Percentiles rank a stretch among this genome's conserved stretches.
phyloP scores from a whole-genome alignment of 1,140 invertebrate species.

The Elysia chlorotica region DNA sequence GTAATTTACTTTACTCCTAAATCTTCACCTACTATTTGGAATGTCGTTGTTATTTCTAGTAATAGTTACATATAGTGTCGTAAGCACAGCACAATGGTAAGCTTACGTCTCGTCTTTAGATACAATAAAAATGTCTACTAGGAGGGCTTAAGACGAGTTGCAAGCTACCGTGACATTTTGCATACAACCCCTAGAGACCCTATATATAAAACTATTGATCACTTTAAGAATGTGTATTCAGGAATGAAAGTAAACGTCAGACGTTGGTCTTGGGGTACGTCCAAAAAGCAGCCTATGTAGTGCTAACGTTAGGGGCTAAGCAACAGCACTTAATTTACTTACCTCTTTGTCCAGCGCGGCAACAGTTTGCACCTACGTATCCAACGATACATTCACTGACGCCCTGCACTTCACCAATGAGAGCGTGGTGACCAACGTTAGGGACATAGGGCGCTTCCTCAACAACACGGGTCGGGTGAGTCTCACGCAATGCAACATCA shows the following conservation, averaged over 20 bases:
- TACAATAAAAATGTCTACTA: too few species aligned
- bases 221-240: too few species aligned
- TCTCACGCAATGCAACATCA: background rate
- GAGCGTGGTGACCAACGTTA: background rate
- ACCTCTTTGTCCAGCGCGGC: background rate
- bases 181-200: background rate
- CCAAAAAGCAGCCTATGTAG: background rate
- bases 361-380: background rate
- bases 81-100: too few species aligned
- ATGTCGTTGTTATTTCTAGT: too few species aligned
- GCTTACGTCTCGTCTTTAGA: too few species aligned
- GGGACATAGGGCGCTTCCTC: background rate
- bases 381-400: background rate
- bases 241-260: background rate
- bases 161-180: background rate
- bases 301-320: background rate
- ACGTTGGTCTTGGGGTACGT: background rate
- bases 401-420: background rate
- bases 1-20: too few species aligned
- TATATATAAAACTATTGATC: background rate
- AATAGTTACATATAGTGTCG: too few species aligned
- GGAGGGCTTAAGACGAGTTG: too few species aligned
- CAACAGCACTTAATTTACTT: background rate
- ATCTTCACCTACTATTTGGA: too few species aligned
- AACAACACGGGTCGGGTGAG: background rate